These are phyloP conservation scores for Cyprinodon tularosa DNA, from an alignment of 2,113 vertebrate genomes.

Conservation along the genomic window DNA sequence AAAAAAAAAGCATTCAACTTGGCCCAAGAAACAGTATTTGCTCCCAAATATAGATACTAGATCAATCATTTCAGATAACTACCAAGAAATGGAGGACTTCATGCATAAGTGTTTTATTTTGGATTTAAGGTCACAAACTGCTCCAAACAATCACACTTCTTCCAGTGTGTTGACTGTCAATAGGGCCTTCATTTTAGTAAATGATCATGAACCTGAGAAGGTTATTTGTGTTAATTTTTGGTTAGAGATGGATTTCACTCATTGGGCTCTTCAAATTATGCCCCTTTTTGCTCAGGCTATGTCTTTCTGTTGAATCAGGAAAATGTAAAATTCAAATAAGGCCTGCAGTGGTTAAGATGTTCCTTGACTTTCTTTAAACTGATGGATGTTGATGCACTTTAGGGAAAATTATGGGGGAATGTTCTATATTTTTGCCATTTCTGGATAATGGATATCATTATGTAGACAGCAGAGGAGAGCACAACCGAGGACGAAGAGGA, in stretches of 20 bases:
- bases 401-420: neutral
- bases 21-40: no score
- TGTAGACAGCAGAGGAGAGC: neutral
- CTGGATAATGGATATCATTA: neutral
- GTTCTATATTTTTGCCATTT: neutral
- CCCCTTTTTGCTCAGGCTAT: neutral
- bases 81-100: no score
- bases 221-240: neutral
- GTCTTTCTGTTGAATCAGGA: neutral
- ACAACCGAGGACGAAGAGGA: neutral
- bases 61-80: no score
- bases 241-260: neutral
- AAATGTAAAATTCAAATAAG: neutral
- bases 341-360: neutral
- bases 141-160: neutral
- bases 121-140: neutral
- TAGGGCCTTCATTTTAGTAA: neutral
- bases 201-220: no score
- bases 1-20: no score
- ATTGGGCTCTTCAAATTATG: neutral
- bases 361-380: neutral
- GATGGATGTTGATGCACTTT: neutral
- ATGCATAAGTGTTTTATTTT: neutral
- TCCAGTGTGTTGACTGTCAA: neutral
- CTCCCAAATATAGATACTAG: no score